Base-by-base conservation (phyloP, 2,888 invertebrate species). In the Danaus chrysippus region DNA sequence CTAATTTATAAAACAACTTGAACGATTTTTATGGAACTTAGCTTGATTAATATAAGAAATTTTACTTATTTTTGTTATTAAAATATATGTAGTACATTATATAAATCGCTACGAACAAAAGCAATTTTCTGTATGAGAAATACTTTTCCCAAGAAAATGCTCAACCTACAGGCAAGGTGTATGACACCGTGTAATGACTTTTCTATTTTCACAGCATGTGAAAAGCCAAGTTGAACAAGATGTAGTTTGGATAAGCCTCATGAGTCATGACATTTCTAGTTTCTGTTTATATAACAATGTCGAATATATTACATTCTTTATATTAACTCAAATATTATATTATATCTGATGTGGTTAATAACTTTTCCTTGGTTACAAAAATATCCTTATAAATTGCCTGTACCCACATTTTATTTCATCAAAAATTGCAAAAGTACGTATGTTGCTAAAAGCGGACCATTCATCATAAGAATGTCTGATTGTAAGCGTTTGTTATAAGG, bases 381-480 rank as follows among this genome's bases (percentile, higher is more conserved):
- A 17, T 10, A 17, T 17, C 1, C 49, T 49, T 17, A 49, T 17
- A 15, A 49, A 49, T 17, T 15, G 17, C 9, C 15, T 13, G 46
- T 9, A 17, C 17, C 17, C n/a, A 49, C 49, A 49, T 17, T 49
- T 49, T 49, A 17, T 17, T 15, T 15, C 15, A 15, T 6, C 49
- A 49, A 17, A 49, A 49, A 49, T 17, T 46, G 46, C 46, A 15
- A 17, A 10, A 43, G 10, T 11, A 17, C n/a, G 17, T 49, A 49
- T 49, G 49, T 49, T 49, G 15, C 49, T 49, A 49, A 49, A 49
- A 49, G 49, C 49, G n/a, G 12, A 11, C 15, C 49, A 49, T 49
- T 49, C 17, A 49, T 49, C 56, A 67, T 56, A 42, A 43, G 42
- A 58, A 43, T 19, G 52, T 49, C 19, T 66, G 58, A 52, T 49